Base-by-base conservation (phyloP, 2,113 vertebrate species). In the Epinephelus fuscoguttatus region DNA sequence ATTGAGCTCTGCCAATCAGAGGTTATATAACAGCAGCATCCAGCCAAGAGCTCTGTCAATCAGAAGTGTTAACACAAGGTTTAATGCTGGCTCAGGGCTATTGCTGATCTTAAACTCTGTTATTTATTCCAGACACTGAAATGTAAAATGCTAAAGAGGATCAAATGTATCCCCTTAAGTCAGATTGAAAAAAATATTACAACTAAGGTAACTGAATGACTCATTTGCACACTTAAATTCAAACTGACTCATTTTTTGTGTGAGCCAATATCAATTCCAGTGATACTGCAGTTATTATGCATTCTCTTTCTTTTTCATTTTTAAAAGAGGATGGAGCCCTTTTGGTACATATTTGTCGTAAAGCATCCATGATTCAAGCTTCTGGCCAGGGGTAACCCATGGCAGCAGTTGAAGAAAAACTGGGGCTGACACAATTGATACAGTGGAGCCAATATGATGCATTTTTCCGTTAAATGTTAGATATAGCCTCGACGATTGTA, bases 41-140 rank as follows among this genome's bases (percentile, higher is more conserved):
- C 25, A 71, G 90, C 88, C 79, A 86, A 82, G 19, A 80, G 75
- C 25, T 49, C 84, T 74, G 88, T 88, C 84, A 88, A 42, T 90
- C 86, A 87, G 53, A 81, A 59, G 59, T 75, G 70, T 75, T 82
- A 47, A 66, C 49, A 52, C 27, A 19, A 53, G 70, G 50, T 76
- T 49, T 68, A 70, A 70, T 63, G 60, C 76, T 62, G 61, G 50
- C 82, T 82, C 75, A 18, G 49, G 79, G 69, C 62, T 70, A 42
- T 72, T 82, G 56, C 73, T 79, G 53, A 70, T 75, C 59, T 21
- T 40, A 45, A 62, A 68, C 33, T 45, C 21, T 3, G 37, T 66
- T 55, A 14, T 78, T 80, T 83, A 63, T 52, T 75, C 64, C 45
- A 30, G 49, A 67, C 6, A 40, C 15, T 72, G 40, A 59, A 55